phyloP scores from a whole-genome alignment of 1,140 invertebrate species.

The Leptinotarsa texana region DNA sequence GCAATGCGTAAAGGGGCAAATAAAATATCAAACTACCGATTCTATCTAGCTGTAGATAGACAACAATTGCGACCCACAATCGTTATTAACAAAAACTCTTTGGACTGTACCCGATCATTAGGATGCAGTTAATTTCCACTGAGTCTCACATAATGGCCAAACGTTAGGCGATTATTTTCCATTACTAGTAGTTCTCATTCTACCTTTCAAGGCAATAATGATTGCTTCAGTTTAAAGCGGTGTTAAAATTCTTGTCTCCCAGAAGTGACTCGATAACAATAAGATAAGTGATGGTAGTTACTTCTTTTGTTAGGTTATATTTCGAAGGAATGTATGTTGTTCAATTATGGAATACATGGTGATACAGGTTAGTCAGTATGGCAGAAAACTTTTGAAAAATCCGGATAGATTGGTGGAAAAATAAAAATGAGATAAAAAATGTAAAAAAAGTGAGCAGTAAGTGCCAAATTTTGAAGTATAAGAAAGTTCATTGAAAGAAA shows the following conservation, averaged over 20 bases:
- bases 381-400: too few species aligned
- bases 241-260: constrained; percentile 5
- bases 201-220: constrained; percentile 1
- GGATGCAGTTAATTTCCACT: background rate
- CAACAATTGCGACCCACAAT: too few species aligned
- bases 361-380: background rate
- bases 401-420: too few species aligned
- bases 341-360: background rate
- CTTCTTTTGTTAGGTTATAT: background rate
- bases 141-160: background rate
- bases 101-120: background rate
- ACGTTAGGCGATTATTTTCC: background rate
- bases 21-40: too few species aligned
- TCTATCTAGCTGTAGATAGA: too few species aligned
- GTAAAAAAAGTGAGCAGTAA: too few species aligned
- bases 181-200: background rate
- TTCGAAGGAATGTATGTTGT: background rate
- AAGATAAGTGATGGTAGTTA: background rate
- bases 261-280: background rate
- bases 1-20: too few species aligned
- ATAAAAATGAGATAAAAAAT: too few species aligned
- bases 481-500: too few species aligned
- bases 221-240: constrained; percentile 2
- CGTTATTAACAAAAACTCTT: too few species aligned
- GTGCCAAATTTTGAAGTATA: too few species aligned